Percentiles rank a stretch among this genome's conserved stretches.
phyloP scores from a whole-genome alignment of 2,797 vertebrate genomes.

The Falco peregrinus region DNA sequence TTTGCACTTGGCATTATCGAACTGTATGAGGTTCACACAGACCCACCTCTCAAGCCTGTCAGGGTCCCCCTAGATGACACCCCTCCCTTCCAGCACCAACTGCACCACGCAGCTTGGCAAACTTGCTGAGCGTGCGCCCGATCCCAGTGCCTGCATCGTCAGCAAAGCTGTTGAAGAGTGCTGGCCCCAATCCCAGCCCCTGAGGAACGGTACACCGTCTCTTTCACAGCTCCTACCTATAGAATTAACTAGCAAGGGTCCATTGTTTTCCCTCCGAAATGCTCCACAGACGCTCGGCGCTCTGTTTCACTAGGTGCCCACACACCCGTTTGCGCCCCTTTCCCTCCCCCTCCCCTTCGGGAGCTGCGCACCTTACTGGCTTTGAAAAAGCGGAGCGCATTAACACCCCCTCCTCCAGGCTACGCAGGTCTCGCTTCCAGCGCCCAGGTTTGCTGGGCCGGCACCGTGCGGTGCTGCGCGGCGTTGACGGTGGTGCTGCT shows the following conservation, averaged over 20 bases:
- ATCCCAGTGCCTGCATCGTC: accelerated
- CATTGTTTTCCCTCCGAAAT: too few species aligned
- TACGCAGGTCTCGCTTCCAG: neutral
- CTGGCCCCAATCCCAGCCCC: accelerated
- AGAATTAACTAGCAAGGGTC: neutral
- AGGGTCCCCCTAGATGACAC: neutral
- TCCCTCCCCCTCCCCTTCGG: neutral
- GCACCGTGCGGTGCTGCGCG: neutral
- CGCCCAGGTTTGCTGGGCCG: neutral
- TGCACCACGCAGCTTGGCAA: neutral
- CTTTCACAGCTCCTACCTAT: neutral
- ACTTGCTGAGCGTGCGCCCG: too few species aligned
- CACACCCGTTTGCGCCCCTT: accelerated
- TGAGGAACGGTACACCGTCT: neutral
- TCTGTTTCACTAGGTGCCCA: accelerated
- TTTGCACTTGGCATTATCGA: too few species aligned
- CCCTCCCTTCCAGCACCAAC: neutral
- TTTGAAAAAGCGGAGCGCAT: accelerated
- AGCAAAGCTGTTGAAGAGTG: neutral
- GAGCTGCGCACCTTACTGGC: accelerated
- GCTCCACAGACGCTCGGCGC: neutral
- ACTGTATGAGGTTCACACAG: too few species aligned
- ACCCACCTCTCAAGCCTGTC: too few species aligned
- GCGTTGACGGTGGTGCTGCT: neutral
- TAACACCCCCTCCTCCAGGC: too few species aligned